Evolutionary conservation across 1,140 invertebrate species (phyloP).

Genomic region (Leptinotarsa lineolata): DNA sequence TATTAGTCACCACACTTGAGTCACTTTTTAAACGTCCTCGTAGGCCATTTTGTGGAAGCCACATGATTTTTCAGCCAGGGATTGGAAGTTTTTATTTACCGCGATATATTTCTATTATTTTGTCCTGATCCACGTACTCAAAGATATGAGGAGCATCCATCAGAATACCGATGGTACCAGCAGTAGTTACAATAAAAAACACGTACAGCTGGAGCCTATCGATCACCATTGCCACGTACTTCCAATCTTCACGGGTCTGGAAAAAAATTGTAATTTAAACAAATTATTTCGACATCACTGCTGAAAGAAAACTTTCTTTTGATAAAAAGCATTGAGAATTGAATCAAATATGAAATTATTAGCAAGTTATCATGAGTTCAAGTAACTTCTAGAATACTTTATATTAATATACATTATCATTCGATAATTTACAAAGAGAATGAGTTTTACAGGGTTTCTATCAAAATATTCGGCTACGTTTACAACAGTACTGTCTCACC

Average conservation of each 20-base stretch:
- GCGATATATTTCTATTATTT: constrained; percentile 92
- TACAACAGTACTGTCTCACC: constrained; percentile 60
- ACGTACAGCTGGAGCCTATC: constrained; percentile 96
- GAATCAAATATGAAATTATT: too few species aligned
- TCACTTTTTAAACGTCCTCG: constrained; percentile 33
- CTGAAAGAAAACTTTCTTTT: too few species aligned
- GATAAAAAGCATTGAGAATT: too few species aligned
- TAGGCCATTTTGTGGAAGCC: constrained; percentile 47
- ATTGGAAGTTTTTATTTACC: constrained; percentile 70
- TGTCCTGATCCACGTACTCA: constrained; percentile 97
- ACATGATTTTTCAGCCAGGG: constrained; percentile 43
- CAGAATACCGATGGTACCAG: constrained; percentile 92
- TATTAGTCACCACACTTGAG: constrained; percentile 17
- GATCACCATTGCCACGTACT: constrained; percentile 99
- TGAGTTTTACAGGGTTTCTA: too few species aligned
- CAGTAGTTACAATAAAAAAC: constrained; percentile 97
- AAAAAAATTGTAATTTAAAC: constrained; percentile 31
- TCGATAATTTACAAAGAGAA: too few species aligned
- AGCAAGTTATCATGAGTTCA: too few species aligned
- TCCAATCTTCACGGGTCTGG: constrained; percentile 98
- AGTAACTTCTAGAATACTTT: too few species aligned
- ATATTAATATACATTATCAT: too few species aligned
- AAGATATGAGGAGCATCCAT: constrained; percentile 99
- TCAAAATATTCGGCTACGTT: too few species aligned
- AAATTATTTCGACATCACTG: neutral